Evolutionary conservation across 2,888 invertebrate species (phyloP), one percentile per base, ranked within the genome.

Genomic region (Unio delphinus): DNA sequence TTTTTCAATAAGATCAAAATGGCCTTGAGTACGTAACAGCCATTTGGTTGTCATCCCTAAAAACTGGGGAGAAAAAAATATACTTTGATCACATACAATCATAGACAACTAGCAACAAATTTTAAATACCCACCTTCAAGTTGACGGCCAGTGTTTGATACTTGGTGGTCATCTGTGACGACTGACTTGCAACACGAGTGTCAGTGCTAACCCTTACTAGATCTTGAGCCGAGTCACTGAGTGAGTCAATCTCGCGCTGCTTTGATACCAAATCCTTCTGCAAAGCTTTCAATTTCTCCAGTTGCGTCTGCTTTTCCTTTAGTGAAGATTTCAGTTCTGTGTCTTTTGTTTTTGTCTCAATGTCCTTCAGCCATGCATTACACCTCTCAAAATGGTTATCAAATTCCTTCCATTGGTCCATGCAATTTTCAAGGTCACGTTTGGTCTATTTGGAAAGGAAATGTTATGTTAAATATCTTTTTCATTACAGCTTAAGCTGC

Each of bases 361-460:
- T 95, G 73, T 95, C 95, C 74, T 96, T 93, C 68, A 98, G 93
- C 97, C 97, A 98, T 55, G 93, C 90, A 70, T 95, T 91, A 80
- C 96, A 96, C 76, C 94, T 93, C 83, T 97, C 96, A 88, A 95
- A 95, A 85, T 95, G 91, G 28, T 92, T 92, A 88, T 98, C 98
- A 87, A 96, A 97, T 85, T 97, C 96, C 68, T 94, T 93, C 97
- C 97, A 98, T 86, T 96, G 95, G 83, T 94, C 94, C 64, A 97
- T 92, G 88, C 96, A 95, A 63, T 92, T 93, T 89, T 97, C 95
- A 67, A 98, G 91, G 1, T 86, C 83, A 63, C 70, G 75, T 68
- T 87, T 84, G 8, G 87, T 86, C 87, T 87, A 70, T 17, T 62
- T 70, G 57, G 34, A 30, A 67, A 63, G 28, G 45, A 23, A 56